Conservation (phyloP, 2,797 vertebrate genomes). For the Orientallactaga sibirica region DNA sequence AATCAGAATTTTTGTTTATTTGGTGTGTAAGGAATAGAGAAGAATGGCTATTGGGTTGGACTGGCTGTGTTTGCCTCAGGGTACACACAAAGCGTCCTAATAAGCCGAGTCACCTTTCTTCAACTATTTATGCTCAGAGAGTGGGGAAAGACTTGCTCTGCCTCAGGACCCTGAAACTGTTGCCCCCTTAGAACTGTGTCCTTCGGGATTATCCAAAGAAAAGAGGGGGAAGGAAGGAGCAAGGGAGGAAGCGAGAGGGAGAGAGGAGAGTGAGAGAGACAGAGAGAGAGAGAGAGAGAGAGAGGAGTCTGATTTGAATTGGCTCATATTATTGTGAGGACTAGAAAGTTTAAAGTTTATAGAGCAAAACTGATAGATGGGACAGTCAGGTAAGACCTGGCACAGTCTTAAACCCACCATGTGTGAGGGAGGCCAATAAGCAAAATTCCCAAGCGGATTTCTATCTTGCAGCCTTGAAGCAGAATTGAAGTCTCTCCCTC, state of each 20-base stretch:
- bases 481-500: background rate
- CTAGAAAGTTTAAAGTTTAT: background rate
- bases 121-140: background rate
- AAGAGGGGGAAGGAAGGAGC: background rate
- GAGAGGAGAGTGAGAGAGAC: background rate
- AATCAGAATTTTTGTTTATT: background rate
- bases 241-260: too few species aligned
- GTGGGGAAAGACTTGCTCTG: background rate
- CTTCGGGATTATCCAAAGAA: background rate
- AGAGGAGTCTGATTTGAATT: background rate
- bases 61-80: background rate
- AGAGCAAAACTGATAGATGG: background rate
- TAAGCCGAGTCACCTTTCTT: background rate
- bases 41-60: background rate
- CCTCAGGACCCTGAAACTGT: background rate
- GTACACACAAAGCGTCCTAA: background rate
- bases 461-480: background rate
- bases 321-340: background rate
- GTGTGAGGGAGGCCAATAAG: background rate
- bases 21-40: background rate
- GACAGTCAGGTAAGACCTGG: constrained; percentile 12
- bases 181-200: background rate
- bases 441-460: background rate
- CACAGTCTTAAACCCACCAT: background rate
- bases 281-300: too few species aligned